Evolutionary conservation across 1,140 invertebrate genomes (phyloP), one percentile per base, ranked within the genome.

Genomic region (Planococcus citri): DNA sequence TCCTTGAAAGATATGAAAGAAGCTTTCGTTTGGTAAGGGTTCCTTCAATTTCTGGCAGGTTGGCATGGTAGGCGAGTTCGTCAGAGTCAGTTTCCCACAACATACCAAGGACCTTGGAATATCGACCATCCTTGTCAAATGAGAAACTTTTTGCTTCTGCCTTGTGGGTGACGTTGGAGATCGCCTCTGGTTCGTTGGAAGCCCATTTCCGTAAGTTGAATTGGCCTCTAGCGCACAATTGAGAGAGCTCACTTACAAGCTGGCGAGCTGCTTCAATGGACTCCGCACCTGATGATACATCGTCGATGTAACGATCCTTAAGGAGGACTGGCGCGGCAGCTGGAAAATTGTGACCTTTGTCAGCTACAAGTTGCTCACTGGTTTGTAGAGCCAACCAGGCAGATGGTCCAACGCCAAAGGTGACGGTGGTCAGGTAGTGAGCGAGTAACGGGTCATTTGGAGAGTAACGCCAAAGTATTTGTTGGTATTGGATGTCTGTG

Each of bases 261-360:
- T 61, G 38, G 69, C 73, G 70, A 8, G 73, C 73, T 27, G 74
- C 61, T 70, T 76, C 72, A 10, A 73, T 24, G 12, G 68, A 67
- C 22, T 73, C 61, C 1, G 71, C 69, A 14, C 76, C 77, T 0
- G 72, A 73, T 1, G 78, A 58, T 10, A 76, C 58, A 71, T 79
- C 78, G 71, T 80, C 79, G 1, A 79, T 74, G 57, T 80, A 80
- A 1, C 78, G 51, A 72, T 79, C 73, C 1, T 72, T 68, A 14
- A 71, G 41, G 20, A 78, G 68, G 12, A 74, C 72, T 38, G 58
- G 14, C 57, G 74, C 73, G 9, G 76, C 77, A 27, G 60, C 9
- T 17, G 76, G 77, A 70, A 69, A 76, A 2, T 69, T 41, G 9
- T 73, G 21, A 21, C 71, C 71, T 68, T 76, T 73, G 57, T 78